These are phyloP conservation scores for Phaetusa simplex DNA, from an alignment of 2,113 vertebrate species.

Conservation along the genomic window DNA sequence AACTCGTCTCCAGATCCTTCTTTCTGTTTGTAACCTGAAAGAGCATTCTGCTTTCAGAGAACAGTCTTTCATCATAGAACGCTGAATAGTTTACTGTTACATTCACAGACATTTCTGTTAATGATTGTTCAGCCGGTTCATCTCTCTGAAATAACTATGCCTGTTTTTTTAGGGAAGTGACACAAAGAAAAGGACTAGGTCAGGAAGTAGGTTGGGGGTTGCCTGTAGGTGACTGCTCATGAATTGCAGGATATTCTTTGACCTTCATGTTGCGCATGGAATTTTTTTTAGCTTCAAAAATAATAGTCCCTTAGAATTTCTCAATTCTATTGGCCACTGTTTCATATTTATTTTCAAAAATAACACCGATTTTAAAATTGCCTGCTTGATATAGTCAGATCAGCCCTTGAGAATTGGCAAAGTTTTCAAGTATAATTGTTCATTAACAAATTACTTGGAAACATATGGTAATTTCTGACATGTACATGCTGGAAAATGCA, in stretches of 20 bases:
- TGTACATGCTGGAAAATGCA: neutral
- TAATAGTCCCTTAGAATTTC: neutral
- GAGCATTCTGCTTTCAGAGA: neutral
- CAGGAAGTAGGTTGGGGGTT: neutral
- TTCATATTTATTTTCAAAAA: neutral
- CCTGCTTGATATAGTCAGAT: neutral
- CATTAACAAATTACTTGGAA: neutral
- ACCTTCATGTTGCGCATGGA: neutral
- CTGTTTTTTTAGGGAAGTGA: neutral
- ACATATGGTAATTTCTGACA: neutral
- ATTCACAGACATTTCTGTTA: neutral
- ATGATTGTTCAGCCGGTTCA: neutral
- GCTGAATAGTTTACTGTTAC: neutral
- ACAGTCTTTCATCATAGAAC: neutral
- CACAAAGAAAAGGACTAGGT: neutral
- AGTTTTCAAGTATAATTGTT: neutral
- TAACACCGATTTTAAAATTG: neutral
- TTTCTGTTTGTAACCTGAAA: neutral
- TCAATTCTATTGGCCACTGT: neutral
- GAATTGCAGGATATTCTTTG: constrained; percentile 40
- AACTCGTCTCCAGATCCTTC: neutral
- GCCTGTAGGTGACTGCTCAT: neutral
- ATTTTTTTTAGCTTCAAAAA: neutral
- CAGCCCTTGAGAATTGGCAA: neutral
- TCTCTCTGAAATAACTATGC: neutral